Percentiles rank a stretch among this genome's conserved stretches.
These are phyloP conservation scores for Chloroceryle inda DNA, from an alignment of 2,797 vertebrate genomes.

Conservation along the genomic window DNA sequence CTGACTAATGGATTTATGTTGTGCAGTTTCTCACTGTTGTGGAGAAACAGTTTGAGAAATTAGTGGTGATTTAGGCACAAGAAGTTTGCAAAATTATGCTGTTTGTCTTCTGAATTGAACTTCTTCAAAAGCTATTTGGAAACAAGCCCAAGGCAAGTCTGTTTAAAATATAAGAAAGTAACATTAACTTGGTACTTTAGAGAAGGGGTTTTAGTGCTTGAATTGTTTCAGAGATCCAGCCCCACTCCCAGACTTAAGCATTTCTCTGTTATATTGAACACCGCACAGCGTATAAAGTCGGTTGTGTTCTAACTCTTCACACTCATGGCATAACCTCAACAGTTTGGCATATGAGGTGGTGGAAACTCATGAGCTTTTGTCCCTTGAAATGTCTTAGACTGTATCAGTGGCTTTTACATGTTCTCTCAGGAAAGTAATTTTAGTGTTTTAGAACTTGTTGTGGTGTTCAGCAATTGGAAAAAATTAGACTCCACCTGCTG, in stretches of 20 bases:
- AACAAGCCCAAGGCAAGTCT: background rate
- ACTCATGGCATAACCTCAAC: no score
- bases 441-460: background rate
- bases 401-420: fast-evolving
- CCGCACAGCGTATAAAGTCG: fast-evolving
- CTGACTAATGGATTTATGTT: background rate
- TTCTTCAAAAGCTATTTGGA: background rate
- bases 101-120: background rate
- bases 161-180: background rate
- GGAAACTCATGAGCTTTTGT: background rate
- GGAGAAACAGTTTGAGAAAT: background rate
- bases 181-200: background rate
- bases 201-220: background rate
- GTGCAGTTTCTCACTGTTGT: background rate
- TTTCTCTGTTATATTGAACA: background rate
- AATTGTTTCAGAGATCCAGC: background rate
- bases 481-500: background rate
- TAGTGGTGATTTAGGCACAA: background rate
- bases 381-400: background rate
- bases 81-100: background rate
- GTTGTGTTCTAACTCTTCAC: background rate
- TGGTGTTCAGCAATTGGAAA: background rate
- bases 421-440: background rate
- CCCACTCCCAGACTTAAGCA: no score
- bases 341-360: background rate